Evolutionary conservation across 2,113 vertebrate genomes (phyloP).

Genomic region (Dinomys branickii): DNA sequence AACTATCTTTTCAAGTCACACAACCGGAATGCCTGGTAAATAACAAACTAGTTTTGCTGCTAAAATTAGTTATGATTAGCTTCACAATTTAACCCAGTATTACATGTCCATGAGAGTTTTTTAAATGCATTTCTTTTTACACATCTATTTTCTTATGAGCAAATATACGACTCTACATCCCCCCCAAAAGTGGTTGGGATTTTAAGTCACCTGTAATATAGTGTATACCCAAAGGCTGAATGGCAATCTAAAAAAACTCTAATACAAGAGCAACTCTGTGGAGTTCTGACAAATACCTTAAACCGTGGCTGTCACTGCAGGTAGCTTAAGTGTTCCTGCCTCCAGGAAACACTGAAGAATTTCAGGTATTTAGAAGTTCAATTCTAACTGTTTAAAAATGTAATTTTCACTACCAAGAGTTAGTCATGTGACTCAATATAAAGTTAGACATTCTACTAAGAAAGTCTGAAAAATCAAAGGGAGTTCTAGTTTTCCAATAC

Average conservation of each 20-base stretch:
- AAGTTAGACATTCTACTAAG: conserved; percentile 6
- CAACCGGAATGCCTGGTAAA: neutral
- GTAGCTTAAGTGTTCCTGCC: neutral
- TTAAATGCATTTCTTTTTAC: neutral
- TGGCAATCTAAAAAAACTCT: neutral
- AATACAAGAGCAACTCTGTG: neutral
- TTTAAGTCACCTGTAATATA: neutral
- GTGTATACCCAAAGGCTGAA: neutral
- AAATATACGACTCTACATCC: neutral
- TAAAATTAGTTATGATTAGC: neutral
- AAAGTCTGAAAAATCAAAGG: neutral
- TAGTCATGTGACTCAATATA: neutral
- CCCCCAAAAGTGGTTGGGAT: neutral
- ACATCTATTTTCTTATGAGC: neutral
- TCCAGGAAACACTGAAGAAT: neutral
- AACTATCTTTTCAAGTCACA: conserved; percentile 15
- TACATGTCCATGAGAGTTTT: neutral
- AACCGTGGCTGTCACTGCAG: neutral
- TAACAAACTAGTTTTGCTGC: conserved; percentile 30
- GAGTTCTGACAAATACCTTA: neutral
- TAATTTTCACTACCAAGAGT: neutral
- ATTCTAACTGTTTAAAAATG: conserved; percentile 16
- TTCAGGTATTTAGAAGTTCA: conserved; percentile 19
- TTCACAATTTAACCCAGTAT: conserved; percentile 10
- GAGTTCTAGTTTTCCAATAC: conserved; percentile 24